Evolutionary conservation across 2,797 vertebrate genomes (phyloP), one percentile per base, ranked within the genome.

Genomic region (Betta splendens): DNA sequence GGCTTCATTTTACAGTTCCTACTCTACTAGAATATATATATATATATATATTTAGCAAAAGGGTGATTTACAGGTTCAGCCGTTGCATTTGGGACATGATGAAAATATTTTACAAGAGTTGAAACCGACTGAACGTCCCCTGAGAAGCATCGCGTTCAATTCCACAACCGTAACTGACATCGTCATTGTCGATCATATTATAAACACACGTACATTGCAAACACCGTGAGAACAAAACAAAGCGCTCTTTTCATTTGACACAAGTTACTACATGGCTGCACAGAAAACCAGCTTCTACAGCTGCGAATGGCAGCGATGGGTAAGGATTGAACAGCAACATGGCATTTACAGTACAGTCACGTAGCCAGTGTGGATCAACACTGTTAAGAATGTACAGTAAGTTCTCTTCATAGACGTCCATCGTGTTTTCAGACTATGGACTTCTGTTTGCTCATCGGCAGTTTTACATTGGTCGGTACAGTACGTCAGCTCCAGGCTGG

Each of bases 401-500:
- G 58, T 22, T 43, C 58, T 37, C 20, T 52, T 71, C 60, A 51
- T 69, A 68, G 65, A 79, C 59, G 73, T 56, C 40, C 13, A 67
- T 56, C 54, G 25, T 33, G 49, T 58, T 21, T 80, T 60, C 64
- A 53, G 72, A 73, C 68, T 74, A 25, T 21, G 69, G 71, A 42
- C n/a, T n/a, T n/a, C n/a, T n/a, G 33, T 61, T 60, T 4, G 65
- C 78, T 85, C 47, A 46, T 64, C 85, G 80, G 88, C 85, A 88
- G 79, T 75, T 77, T 60, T 49, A 58, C 74, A 74, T 46, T 18
- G 13, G 8, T 84, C 67, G 69, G 78, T 91, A 77, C 67, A 69
- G 78, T 91, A 77, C 59, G 63, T 86, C 89, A 92, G 92, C 92
- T 53, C 92, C 92, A 93, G 91, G 90, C 64, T 72, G 82, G 88